Base-by-base conservation (phyloP, 2,888 invertebrate species). In the Aplocera efformata region DNA sequence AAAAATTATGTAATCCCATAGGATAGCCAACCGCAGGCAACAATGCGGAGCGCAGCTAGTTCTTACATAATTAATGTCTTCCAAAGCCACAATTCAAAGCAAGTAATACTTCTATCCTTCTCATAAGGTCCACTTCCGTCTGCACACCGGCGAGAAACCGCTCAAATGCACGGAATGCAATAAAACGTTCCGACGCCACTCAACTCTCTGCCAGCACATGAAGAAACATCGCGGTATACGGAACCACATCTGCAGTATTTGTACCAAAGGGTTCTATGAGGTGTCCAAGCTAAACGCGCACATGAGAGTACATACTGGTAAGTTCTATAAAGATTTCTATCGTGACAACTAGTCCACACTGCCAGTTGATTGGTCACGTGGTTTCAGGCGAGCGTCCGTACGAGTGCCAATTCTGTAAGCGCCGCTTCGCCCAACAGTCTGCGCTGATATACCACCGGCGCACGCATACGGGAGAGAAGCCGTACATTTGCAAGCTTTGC, bases 401-500 rank as follows among this genome's bases (percentile, higher is more conserved):
- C 69, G 84, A 85, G 58, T 89, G 89, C 38, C 74, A 73, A 60
- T 84, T 60, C 68, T 89, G 89, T 64, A 65, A 71, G 50, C 85
- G 88, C 7, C 79, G 79, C 43, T 89, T 89, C 73, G 85, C 89
- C 11, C 89, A 89, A 61, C 88, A 89, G 59, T 88, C 88, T 0
- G 89, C 89, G 6, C 67, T 89, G 13, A 88, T 89, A 63, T 89
- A 89, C 72, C 89, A 89, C 70, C 72, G 78, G 5, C 79, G 89
- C 46, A 89, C 86, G 46, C 89, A 89, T 75, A 89, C 89, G 0
- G 89, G 89, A 3, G 89, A 89, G 69, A 88, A 88, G 65, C 89
- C 89, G 0, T 89, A 83, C 74, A 58, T 62, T 54, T 89, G 89
- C 73, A 88, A 84, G 64, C 23, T 81, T 7, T 89, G 89, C 63